These are phyloP conservation scores for Cosmopolites sordidus DNA, from an alignment of 2,888 invertebrate species.

Conservation along the genomic window DNA sequence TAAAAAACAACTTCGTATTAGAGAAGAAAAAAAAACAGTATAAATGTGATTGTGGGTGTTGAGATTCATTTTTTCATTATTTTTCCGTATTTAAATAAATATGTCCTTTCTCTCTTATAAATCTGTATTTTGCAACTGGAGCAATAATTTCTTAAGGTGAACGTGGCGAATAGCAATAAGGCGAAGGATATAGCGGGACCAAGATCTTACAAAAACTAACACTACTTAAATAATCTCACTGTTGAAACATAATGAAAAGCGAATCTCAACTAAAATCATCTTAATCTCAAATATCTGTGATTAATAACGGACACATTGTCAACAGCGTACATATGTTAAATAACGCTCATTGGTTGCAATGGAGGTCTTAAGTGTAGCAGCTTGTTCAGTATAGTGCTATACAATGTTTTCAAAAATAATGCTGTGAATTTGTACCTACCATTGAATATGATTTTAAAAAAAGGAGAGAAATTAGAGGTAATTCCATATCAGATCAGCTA, in stretches of 20 bases:
- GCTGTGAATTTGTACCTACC: constrained; percentile 10
- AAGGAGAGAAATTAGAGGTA: not conserved
- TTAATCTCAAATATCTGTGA: constrained; percentile 42
- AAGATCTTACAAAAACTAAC: constrained; percentile 3
- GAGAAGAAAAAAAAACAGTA: not conserved
- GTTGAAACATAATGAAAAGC: constrained; percentile 7
- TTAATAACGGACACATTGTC: constrained; percentile 44
- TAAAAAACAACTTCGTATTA: not conserved
- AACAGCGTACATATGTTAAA: constrained; percentile 51
- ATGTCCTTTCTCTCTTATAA: not conserved
- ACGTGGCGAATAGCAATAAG: not conserved
- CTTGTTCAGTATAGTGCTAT: constrained; percentile 8
- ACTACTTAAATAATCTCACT: not conserved
- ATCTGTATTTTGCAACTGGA: not conserved
- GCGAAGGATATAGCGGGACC: constrained; percentile 7
- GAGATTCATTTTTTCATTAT: not conserved
- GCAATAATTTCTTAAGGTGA: not conserved
- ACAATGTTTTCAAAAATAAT: constrained; percentile 12
- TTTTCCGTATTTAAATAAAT: not conserved
- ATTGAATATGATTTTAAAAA: constrained; percentile 2
- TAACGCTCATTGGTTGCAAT: constrained; percentile 49
- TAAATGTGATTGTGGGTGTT: not conserved
- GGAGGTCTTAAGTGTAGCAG: constrained; percentile 34
- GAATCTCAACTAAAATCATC: constrained; percentile 13
- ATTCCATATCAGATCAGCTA: not conserved